These are phyloP conservation scores for Scaptomyza tumidula DNA, from an alignment of 2,888 invertebrate genomes.

Conservation along the genomic window DNA sequence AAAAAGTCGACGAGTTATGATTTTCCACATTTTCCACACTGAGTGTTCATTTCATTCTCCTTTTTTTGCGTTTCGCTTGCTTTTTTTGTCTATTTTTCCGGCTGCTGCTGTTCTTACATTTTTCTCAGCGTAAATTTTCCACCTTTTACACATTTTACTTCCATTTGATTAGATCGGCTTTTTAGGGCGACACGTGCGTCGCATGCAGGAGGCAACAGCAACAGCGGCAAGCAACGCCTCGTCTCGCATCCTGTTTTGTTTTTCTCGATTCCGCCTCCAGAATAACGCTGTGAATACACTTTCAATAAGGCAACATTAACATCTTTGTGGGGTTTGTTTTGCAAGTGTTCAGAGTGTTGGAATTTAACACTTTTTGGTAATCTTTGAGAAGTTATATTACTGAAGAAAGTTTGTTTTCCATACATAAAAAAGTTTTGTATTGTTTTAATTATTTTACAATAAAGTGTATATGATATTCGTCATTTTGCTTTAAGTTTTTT, in stretches of 20 bases:
- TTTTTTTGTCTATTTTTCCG: slow-evolving; percentile 49
- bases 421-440: too few species aligned
- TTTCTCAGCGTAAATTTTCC: slow-evolving; percentile 77
- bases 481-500: not conserved
- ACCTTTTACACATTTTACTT: slow-evolving; percentile 82
- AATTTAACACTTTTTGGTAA: too few species aligned
- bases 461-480: slow-evolving; percentile 10
- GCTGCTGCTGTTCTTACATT: slow-evolving; percentile 55
- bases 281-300: slow-evolving; percentile 44
- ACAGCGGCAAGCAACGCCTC: slow-evolving; percentile 41
- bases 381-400: too few species aligned
- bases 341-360: not conserved
- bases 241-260: slow-evolving; percentile 77
- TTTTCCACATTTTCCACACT: slow-evolving; percentile 66
- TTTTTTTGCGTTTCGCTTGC: slow-evolving; percentile 12
- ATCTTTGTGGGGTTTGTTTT: not conserved
- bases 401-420: too few species aligned
- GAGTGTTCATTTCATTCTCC: slow-evolving; percentile 32
- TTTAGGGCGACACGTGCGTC: slow-evolving; percentile 72
- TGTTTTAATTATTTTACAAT: not conserved
- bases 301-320: not conserved
- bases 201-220: slow-evolving; percentile 26
- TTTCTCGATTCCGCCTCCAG: slow-evolving; percentile 46
- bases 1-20: slow-evolving; percentile 63
- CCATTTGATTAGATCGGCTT: slow-evolving; percentile 82